A percentile compares a stretch with the other conserved stretches of the same genome.
Conservation (phyloP, 2,888 invertebrate species). For the Nomada fucata region DNA sequence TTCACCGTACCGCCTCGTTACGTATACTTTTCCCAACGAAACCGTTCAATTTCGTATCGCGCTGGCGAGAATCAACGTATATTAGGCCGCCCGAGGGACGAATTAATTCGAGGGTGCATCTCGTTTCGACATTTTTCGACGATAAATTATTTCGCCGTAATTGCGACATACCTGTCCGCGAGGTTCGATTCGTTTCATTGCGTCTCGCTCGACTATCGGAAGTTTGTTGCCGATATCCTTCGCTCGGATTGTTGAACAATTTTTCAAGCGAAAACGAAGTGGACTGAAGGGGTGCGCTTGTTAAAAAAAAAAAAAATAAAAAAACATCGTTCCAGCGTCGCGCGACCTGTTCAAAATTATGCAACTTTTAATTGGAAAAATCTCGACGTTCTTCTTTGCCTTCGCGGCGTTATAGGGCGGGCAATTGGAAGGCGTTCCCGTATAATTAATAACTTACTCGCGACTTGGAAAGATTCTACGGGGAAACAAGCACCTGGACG, state of each 20-base stretch:
- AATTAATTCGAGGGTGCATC: too few species aligned
- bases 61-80: slow-evolving; percentile 12
- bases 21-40: slow-evolving; percentile 9
- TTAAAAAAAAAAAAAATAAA: neutral
- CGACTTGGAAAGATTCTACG: neutral
- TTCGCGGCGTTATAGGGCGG: slow-evolving; percentile 4
- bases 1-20: neutral
- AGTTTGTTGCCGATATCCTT: neutral
- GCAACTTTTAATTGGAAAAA: slow-evolving; percentile 34
- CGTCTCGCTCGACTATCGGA: neutral
- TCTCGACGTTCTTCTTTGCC: neutral
- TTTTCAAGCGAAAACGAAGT: neutral
- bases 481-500: neutral
- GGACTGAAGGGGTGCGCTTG: neutral
- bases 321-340: neutral
- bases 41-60: slow-evolving; percentile 19
- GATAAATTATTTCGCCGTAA: neutral
- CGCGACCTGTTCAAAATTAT: slow-evolving; percentile 10
- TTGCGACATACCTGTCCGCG: neutral
- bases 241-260: neutral
- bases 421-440: slow-evolving; percentile 11
- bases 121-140: too few species aligned
- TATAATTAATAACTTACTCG: slow-evolving; percentile 33
- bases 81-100: neutral
- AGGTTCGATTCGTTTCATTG: slow-evolving; percentile 10